A percentile compares a stretch with the other conserved stretches of the same genome.
Evolutionary conservation across 2,113 vertebrate genomes (phyloP).

Genomic region (Prolemur simus): DNA sequence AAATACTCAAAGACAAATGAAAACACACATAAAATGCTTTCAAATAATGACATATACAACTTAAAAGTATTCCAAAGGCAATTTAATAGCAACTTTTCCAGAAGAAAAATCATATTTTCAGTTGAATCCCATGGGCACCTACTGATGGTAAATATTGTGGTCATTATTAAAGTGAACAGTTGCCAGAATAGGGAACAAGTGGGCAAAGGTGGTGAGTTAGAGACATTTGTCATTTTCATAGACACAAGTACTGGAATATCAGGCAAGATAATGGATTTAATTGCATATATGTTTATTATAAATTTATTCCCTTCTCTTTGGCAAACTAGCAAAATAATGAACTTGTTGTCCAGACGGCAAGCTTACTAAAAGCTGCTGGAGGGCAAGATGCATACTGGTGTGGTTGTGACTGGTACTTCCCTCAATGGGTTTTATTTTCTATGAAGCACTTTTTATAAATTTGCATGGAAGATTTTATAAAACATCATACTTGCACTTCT

Average conservation of each 20-base stretch:
- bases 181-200: not conserved
- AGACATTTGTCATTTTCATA: not conserved
- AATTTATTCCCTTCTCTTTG: not conserved
- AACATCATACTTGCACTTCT: not conserved
- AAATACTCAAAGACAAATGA: conserved; percentile 16
- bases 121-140: not conserved
- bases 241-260: not conserved
- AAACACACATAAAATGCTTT: conserved; percentile 24
- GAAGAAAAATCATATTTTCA: not conserved
- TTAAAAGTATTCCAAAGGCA: not conserved
- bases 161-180: not conserved
- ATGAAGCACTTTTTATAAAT: not conserved
- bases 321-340: not conserved
- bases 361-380: not conserved
- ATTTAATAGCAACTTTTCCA: not conserved
- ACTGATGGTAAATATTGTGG: not conserved
- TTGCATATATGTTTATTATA: not conserved
- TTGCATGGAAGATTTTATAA: not conserved
- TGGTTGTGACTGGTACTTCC: not conserved
- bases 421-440: not conserved
- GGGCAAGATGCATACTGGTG: accelerated
- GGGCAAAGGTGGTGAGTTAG: not conserved
- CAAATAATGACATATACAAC: conserved; percentile 3
- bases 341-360: not conserved
- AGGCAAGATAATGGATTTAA: not conserved